Conservation (phyloP, 2,888 invertebrate genomes). For the Geotrupes spiniger region DNA sequence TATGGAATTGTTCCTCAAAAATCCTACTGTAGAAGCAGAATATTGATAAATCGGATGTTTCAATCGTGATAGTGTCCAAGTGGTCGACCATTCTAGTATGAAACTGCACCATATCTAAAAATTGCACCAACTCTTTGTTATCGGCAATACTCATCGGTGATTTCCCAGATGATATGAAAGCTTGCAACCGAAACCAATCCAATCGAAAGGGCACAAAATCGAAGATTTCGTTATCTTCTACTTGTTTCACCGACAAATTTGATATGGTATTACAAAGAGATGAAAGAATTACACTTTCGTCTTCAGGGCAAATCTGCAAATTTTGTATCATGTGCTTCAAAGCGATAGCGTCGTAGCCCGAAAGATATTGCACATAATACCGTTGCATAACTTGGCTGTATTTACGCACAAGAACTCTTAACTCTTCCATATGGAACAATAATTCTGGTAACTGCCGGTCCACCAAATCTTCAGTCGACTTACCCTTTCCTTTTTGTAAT, state of each 20-base stretch:
- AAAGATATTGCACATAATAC: constrained; percentile 95
- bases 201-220: constrained; percentile 89
- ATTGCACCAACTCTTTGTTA: constrained; percentile 81
- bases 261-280: constrained; percentile 88
- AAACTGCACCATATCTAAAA: constrained; percentile 93
- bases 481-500: constrained; percentile 73
- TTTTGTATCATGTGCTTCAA: constrained; percentile 82
- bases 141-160: constrained; percentile 76
- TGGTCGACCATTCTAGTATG: constrained; percentile 98
- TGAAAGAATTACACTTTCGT: constrained; percentile 91
- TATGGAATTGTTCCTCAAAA: constrained; percentile 97
- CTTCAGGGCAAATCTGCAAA: constrained; percentile 83
- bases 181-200: constrained; percentile 97
- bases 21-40: constrained; percentile 97
- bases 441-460: constrained; percentile 96
- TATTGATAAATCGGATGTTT: constrained; percentile 95
- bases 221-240: constrained; percentile 93
- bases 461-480: constrained; percentile 87
- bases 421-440: constrained; percentile 96
- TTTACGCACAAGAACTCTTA: constrained; percentile 90
- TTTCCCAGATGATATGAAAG: constrained; percentile 84
- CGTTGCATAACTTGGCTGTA: constrained; percentile 64
- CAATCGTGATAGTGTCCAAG: constrained; percentile 93
- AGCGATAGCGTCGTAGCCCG: constrained; percentile 92
- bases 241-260: constrained; percentile 86